Percentiles rank a stretch among this genome's conserved stretches.
Evolutionary conservation across 2,888 invertebrate species (phyloP).

Genomic region (Melanostoma mellinum): DNA sequence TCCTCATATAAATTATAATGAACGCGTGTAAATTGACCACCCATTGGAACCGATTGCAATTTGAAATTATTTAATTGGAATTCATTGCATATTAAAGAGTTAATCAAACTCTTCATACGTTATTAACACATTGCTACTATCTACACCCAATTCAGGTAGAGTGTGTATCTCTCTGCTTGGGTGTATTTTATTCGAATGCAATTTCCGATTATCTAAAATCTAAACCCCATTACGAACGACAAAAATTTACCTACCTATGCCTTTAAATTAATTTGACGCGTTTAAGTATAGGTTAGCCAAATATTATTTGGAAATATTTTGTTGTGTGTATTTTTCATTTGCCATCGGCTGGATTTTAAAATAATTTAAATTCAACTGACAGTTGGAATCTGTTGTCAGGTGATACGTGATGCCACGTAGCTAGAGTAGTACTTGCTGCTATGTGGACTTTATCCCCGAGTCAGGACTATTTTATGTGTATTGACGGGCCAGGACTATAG

Average conservation of each 20-base stretch:
- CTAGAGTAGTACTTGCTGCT: no score
- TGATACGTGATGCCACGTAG: conserved; percentile 51
- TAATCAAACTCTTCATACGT: conserved; percentile 65
- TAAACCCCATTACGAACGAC: conserved; percentile 29
- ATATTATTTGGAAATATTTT: conserved; percentile 16
- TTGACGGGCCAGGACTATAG: conserved; percentile 31
- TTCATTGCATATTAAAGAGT: conserved; percentile 72
- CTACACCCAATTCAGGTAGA: background rate
- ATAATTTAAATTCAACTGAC: conserved; percentile 68
- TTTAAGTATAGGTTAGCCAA: conserved; percentile 33
- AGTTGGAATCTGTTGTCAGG: conserved; percentile 63
- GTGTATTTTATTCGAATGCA: conserved; percentile 36
- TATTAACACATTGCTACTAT: conserved; percentile 59
- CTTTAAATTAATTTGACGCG: conserved; percentile 48
- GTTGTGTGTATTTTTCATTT: background rate
- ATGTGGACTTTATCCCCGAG: conserved; percentile 30
- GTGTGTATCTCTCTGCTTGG: background rate
- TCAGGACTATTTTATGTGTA: conserved; percentile 2
- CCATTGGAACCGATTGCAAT: conserved; percentile 49
- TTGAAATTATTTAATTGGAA: conserved; percentile 72
- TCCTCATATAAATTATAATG: conserved; percentile 10
- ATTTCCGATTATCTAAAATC: conserved; percentile 69
- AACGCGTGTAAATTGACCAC: conserved; percentile 28
- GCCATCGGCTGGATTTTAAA: conserved; percentile 48
- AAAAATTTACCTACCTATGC: conserved; percentile 6